Percentiles rank a stretch among this genome's conserved stretches.
These are phyloP conservation scores for Cyclopterus lumpus DNA, from an alignment of 2,797 vertebrate genomes.

Conservation along the genomic window DNA sequence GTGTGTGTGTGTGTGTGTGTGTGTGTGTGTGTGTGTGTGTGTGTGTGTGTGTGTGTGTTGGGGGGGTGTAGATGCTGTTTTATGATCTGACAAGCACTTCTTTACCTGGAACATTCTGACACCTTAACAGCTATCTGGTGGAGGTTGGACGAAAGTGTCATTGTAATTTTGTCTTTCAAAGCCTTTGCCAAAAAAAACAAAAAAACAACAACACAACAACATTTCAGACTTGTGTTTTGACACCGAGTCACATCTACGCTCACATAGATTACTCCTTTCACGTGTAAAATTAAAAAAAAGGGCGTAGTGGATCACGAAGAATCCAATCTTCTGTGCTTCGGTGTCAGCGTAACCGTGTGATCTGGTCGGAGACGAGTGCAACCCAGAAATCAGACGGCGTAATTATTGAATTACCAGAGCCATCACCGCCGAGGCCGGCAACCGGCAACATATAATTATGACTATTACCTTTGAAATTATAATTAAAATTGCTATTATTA, in stretches of 20 bases:
- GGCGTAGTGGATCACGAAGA: background rate
- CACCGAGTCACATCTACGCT: slow-evolving; percentile 1
- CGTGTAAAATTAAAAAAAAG: no score
- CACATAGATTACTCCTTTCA: background rate
- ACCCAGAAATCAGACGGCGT: background rate
- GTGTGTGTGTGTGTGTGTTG: background rate
- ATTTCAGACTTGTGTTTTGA: slow-evolving; percentile 17
- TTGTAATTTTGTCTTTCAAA: slow-evolving; percentile 14
- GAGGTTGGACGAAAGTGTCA: slow-evolving; percentile 15
- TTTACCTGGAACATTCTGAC: slow-evolving; percentile 15
- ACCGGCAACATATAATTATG: background rate
- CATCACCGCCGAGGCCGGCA: background rate
- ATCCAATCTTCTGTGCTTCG: slow-evolving; percentile 8
- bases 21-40: no score
- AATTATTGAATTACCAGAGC: background rate
- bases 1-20: no score
- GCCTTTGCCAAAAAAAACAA: slow-evolving; percentile 5
- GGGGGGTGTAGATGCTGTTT: background rate
- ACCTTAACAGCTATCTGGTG: slow-evolving; percentile 16
- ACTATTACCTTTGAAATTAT: background rate
- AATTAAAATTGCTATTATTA: background rate
- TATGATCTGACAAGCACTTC: slow-evolving; percentile 21
- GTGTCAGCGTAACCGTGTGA: background rate
- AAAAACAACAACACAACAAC: background rate
- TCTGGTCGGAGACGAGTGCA: background rate